Evolutionary conservation across 2,888 invertebrate genomes (phyloP).

Genomic region (Ophioninae sp.): DNA sequence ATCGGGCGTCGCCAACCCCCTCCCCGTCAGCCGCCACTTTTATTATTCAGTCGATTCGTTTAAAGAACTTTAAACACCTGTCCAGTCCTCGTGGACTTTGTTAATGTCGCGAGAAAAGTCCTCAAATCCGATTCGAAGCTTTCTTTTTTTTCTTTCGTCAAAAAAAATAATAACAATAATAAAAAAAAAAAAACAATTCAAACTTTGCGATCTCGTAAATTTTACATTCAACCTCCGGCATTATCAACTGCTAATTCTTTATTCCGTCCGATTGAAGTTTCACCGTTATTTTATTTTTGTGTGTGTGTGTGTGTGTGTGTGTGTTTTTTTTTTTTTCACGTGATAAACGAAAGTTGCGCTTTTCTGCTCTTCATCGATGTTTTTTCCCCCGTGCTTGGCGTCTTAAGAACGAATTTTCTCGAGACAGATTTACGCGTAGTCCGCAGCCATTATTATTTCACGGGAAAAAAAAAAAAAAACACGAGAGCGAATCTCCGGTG

Average conservation of each 20-base stretch:
- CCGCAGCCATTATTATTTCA: slow-evolving; percentile 78
- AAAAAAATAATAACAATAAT: too few relatives aligned
- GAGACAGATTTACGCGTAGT: slow-evolving; percentile 72
- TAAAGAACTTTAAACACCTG: slow-evolving; percentile 78
- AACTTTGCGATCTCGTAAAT: too few relatives aligned
- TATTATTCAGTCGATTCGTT: slow-evolving; percentile 78
- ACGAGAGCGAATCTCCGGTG: slow-evolving; percentile 67
- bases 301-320: too few relatives aligned
- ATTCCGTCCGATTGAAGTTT: too few relatives aligned
- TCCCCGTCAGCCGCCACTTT: slow-evolving; percentile 59
- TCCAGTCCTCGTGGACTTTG: slow-evolving; percentile 58
- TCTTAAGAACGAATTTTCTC: slow-evolving; percentile 21
- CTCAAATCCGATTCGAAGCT: neutral
- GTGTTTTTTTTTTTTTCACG: too few relatives aligned
- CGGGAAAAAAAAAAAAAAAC: slow-evolving; percentile 80
- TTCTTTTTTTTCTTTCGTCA: neutral
- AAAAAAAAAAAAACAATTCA: too few relatives aligned
- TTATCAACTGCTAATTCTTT: too few relatives aligned
- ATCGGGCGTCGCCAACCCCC: slow-evolving; percentile 15
- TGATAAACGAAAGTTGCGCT: too few relatives aligned
- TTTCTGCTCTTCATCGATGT: too few relatives aligned
- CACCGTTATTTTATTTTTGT: too few relatives aligned
- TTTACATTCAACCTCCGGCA: too few relatives aligned
- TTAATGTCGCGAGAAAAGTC: slow-evolving; percentile 24
- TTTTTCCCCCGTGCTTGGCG: neutral